Base-by-base conservation (phyloP, 2,113 vertebrate species). In the Agapornis roseicollis region DNA sequence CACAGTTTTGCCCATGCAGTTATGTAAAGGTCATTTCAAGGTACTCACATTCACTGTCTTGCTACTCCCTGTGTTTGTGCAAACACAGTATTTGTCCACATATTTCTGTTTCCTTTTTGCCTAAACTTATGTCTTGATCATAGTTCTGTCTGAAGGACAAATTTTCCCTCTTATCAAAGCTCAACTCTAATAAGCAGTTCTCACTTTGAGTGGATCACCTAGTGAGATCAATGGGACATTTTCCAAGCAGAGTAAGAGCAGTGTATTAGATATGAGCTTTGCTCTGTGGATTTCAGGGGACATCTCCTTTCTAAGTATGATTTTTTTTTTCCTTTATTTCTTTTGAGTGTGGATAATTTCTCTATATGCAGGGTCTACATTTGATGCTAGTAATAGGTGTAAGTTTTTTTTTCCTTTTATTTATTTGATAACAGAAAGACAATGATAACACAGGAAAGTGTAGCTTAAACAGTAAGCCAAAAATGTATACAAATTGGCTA, bases 211-310 rank as follows among this genome's bases (percentile, higher is more conserved):
- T 74, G 42, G 92, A 55, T 94, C 55, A n/a, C 72, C 83, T 44
- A 56, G 80, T 74, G 89, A 93, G 89, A 96, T 94, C 93, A 94
- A 44, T 81, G 72, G 70, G 55, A 84, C 60, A n/a, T 68, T 42
- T 33, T 70, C 50, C 33, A 2, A 16, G 49, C 86, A 74, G 65
- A 53, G 27, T 80, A 47, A 55, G 50, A 88, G 74, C 37, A 50
- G 69, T 29, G 20, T 63, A 35, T 58, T 60, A 83, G 80, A 85
- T 69, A 61, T 63, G 80, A 86, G 68, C 80, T 95, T 79, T 90
- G 50, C 81, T 94, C 52, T 88, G 33, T 4, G 24, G 2, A 29
- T 92, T 78, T 92, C 76, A 90, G 55, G 83, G 46, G 60, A 61
- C 18, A 49, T 63, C 56, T 88, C 42, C 42, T 4, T 60, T 64